Base-by-base conservation (phyloP, 1,140 invertebrate species). In the Trichonephila inaurata region DNA sequence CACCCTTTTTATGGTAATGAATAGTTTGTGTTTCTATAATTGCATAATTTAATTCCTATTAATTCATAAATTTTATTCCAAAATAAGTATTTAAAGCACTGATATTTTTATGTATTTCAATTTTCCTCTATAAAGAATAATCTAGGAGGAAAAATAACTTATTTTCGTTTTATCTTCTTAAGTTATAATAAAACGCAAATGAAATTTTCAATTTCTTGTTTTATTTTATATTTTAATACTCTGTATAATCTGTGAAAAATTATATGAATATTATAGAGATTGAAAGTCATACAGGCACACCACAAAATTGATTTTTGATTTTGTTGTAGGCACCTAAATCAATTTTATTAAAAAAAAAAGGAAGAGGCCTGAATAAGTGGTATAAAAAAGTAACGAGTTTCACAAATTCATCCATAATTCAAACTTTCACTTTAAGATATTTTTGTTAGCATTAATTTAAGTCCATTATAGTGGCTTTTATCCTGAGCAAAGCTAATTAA, bases 321-420 rank as follows among this genome's bases (percentile, higher is more conserved):
- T 77, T 77, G 18, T 28, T 77, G 33, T 77, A 16, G 16, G 33
- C 33, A 77, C 33, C 33, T 40, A 33, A 77, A 33, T 33, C 1
- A 18, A 40, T 7, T 77, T 77, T 40, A 4, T 40, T 1, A 28
- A 4, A 40, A 40, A 40, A 40, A 40, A 33, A 33, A 33, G 3
- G 33, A 40, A 69, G 21, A 69, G 7, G n/a, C 7, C 5, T 19
- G 4, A 40, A 18, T 77, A 77, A 77, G 24, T 77, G 2, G 4
- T 7, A 40, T 77, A 40, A 77, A 51, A 77, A 40, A 19, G 16
- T 40, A 77, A 77, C 18, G 33, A 77, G 33, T 77, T 19, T 33
- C 24, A 3, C 66, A 40, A 77, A 40, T 77, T 77, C 72, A 77
- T 77, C 33, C 72, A 77, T 77, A 33, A 77, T 40, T 77, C 72